Evolutionary conservation across 2,113 vertebrate species (phyloP).

Genomic region (Ictidomys tridecemlineatus): DNA sequence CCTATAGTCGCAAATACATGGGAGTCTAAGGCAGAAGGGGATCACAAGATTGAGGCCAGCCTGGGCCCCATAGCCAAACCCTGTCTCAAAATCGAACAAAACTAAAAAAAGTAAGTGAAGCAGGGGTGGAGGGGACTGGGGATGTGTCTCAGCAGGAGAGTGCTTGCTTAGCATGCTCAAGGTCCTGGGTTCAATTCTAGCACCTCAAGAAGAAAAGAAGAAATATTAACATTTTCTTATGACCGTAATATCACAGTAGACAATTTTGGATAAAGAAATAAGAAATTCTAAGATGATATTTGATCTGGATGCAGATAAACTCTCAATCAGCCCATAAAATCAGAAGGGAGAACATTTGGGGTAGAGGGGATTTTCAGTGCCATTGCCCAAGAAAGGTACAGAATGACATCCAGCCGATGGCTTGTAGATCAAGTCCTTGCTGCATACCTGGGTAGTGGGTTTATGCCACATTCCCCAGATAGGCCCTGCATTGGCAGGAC

Average conservation of each 20-base stretch:
- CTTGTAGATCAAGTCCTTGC: rapidly evolving
- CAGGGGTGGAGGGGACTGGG: not conserved
- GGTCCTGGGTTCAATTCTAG: not conserved
- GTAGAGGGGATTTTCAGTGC: not conserved
- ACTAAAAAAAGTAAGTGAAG: no score
- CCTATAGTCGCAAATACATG: not conserved
- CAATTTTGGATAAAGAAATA: not conserved
- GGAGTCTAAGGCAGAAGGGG: not conserved
- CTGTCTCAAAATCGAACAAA: no score
- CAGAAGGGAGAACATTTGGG: not conserved
- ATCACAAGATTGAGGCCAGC: not conserved
- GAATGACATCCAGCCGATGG: not conserved
- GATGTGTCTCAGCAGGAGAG: not conserved
- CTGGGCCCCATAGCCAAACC: not conserved
- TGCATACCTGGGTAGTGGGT: rapidly evolving
- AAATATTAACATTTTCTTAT: not conserved
- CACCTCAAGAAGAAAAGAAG: not conserved
- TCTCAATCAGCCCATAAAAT: not conserved
- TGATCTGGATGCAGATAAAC: not conserved
- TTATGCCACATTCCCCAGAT: rapidly evolving
- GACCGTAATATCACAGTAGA: not conserved
- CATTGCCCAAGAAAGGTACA: not conserved
- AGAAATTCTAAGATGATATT: not conserved
- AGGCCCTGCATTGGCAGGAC: rapidly evolving
- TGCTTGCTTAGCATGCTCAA: not conserved